Evolutionary conservation across 2,888 invertebrate species (phyloP), one percentile per base, ranked within the genome.

Genomic region (Oligia fasciuncula): DNA sequence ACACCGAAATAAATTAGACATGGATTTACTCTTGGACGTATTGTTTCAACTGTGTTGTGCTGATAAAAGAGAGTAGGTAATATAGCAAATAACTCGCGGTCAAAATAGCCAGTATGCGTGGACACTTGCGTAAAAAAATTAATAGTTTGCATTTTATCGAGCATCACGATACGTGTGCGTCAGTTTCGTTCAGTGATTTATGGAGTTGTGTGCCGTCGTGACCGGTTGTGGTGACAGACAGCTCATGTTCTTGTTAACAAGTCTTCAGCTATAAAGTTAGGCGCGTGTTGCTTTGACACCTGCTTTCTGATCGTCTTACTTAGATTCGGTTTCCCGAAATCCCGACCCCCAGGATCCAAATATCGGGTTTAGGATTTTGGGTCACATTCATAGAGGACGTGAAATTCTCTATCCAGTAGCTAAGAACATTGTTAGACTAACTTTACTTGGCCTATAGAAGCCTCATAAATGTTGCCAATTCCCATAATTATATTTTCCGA

Each of bases 81-180:
- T 9, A 43, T 65, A 35, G 63, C 35, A 57, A 67, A 80, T 60
- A 76, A 70, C 62, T 85, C 35, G 67, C 43, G 23, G 60, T 51
- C 54, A 65, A 51, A 85, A 85, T 76, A 84, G 29, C 29, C 43
- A 57, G 60, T 71, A 51, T 70, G 51, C 57, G 75, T 69, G 54
- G 65, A 72, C 71, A 74, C 62, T 40, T 63, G 54, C 71, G 19
- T 63, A 46, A 72, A 77, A 84, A 69, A 74, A 54, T 14, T 40
- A 57, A 40, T 57, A 40, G 76, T 40, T 68, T 60, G 68, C 19
- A 29, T 54, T 71, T 62, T 43, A 62, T 66, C 49, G 35, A 73
- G 70, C 57, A 49, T 14, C 19, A 46, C 19, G n/a, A 73, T 73
- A 73, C 63, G 68, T 40, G 49, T n/a, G 49, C 54, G 13, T 78